Evolutionary conservation across 2,888 invertebrate species (phyloP), one percentile per base, ranked within the genome.

Genomic region (Cephus spinipes): DNA sequence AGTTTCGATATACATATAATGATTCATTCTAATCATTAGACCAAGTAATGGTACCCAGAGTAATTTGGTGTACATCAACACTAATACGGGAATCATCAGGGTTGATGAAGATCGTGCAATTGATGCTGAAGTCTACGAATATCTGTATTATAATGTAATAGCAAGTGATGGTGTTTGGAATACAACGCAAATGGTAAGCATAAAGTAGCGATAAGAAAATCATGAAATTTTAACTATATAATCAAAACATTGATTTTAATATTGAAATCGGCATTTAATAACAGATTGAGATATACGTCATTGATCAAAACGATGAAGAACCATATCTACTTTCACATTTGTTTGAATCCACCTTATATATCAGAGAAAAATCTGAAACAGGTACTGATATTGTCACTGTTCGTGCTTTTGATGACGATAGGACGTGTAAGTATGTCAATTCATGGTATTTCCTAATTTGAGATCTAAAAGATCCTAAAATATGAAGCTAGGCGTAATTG

Each of bases 281-380:
- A 23, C 88, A 95, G 95, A 92, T 95, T 80, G 83, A 87, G 23
- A 94, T 95, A 68, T 87, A 89, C 77, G 93, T 95, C 30, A 92
- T 92, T 2, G 95, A 95, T 87, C 93, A 93, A 1, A 95, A 95
- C 89, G 94, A 95, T 89, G 93, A 94, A 85, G 81, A 83, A 23
- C 95, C 87, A n/a, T 74, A 79, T 74, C 73, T 94, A 0, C 86
- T 89, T 74, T 85, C 90, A 23, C 89, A 88, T 0, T 74, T 83
- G 69, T 93, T 92, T 82, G 73, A 91, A 0, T 82, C 85, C 0
- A 87, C 86, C 1, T 90, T 93, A 30, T 84, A 86, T 71, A 91
- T 95, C 23, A 91, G 89, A 80, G 94, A 95, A 90, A 92, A 94
- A 85, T 92, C 93, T 1, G 87, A 88, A 0, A 85, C 85, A 33